Base-by-base conservation (phyloP, 2,797 vertebrate species). In the Sebastes glaucus region DNA sequence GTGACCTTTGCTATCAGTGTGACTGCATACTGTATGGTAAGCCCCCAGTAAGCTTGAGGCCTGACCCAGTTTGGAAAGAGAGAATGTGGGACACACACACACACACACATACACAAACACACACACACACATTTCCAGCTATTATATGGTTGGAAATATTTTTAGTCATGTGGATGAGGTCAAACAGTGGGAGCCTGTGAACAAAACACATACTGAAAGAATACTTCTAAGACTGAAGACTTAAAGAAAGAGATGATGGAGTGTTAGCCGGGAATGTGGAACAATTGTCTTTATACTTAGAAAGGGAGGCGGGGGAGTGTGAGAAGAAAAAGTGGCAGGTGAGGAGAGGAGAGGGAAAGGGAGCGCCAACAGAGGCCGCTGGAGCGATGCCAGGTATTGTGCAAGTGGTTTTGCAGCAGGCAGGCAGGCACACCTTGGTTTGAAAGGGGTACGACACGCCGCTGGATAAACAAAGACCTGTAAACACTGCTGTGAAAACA, bases 121-220 rank as follows among this genome's bases (percentile, higher is more conserved):
- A 66, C 61, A 53, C 61, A 53, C 60, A 46, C 80, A 68, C 69
- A 87, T 46, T 90, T 88, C 78, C 91, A 86, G 82, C 85, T 89
- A 94, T 94, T 93, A 92, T 95, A 80, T 65, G 74, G 52, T 80
- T 90, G 75, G 69, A 89, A 91, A 82, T 91, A 94, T 91, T 94
- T 94, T 92, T 90, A 93, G 90, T 83, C 77, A 70, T 79, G 85
- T 63, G 81, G 88, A 85, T 71, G 88, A 84, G 89, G 92, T 92
- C 89, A 91, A 86, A 82, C 63, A 27, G 23, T 23, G 42, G 35
- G 79, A 84, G 87, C 81, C 74, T 87, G 84, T 86, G 86, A 89
- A 82, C 80, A 53, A 14, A 79, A 84, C 67, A 11, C 6, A 13
- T 7, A 30, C 56, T 56, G 56, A 78, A 32, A 78, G 65, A 80